Base-by-base conservation (phyloP, 2,113 vertebrate genomes). In the Prunella fulvescens region DNA sequence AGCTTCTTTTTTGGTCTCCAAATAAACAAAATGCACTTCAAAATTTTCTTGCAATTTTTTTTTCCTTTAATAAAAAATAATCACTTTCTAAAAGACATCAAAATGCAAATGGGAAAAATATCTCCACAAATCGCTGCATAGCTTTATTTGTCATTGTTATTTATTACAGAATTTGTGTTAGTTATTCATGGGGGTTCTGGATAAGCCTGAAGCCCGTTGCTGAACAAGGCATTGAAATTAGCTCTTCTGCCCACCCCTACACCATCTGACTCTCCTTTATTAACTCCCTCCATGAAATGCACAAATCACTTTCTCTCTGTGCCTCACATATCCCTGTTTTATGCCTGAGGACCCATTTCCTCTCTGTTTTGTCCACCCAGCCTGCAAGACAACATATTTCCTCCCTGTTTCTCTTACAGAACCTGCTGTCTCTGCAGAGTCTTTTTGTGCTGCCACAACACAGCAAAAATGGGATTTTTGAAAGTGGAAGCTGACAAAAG, bases 61-160 rank as follows among this genome's bases (percentile, higher is more conserved):
- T 57, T 80, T 24, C 24, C 54, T 81, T 86, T 69, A 93, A 88
- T 86, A 85, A 90, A 87, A 89, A 83, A 66, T 40, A 67, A 65
- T 62, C 13, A 0, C 18, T 64, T 90, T 67, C 58, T 54, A 51
- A 82, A 95, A 81, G 29, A 65, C 35, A 91, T 88, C 57, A 78
- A 93, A 81, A 91, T 85, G 70, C 37, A 93, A 90, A 89, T 91
- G 57, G 33, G 13, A 85, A 93, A 89, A 94, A 67, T 47, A 81
- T 51, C 18, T 79, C 78, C 15, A 61, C 82, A 87, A 88, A 91
- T 53, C 4, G 6, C 70, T 76, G 40, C 71, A 82, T 60, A 57
- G 74, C 24, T 90, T 87, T 93, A 74, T 93, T 94, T 74, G 29
- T 76, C 66, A 82, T n/a, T 93, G 16, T 74, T 60, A 90, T 92